phyloP scores from a whole-genome alignment of 2,797 vertebrate genomes.

The Molossus alvarezi region DNA sequence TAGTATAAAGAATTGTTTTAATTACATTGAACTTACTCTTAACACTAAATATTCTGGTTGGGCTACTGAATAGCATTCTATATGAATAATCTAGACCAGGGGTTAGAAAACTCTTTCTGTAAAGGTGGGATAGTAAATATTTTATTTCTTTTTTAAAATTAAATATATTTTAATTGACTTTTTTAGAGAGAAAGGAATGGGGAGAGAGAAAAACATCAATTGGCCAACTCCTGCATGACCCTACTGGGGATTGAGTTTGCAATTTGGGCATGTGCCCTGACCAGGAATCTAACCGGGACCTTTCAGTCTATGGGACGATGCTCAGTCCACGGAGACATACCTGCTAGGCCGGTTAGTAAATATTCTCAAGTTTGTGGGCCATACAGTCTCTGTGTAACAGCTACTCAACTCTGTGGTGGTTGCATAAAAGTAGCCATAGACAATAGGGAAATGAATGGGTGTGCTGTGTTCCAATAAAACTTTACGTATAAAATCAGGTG shows the following conservation, averaged over 20 bases:
- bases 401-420: background rate
- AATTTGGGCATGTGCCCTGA: too few relatives aligned
- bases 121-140: background rate
- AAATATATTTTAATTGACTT: too few relatives aligned
- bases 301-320: too few relatives aligned
- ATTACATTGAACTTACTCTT: background rate
- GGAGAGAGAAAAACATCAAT: too few relatives aligned
- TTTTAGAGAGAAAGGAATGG: too few relatives aligned
- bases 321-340: too few relatives aligned
- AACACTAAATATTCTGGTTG: background rate
- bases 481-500: conserved; percentile 48
- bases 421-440: background rate
- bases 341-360: background rate
- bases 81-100: background rate
- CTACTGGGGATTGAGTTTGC: too few relatives aligned
- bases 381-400: background rate
- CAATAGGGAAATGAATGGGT: conserved; percentile 1
- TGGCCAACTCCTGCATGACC: too few relatives aligned
- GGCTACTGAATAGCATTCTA: background rate
- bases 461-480: background rate
- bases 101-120: background rate
- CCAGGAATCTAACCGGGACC: too few relatives aligned
- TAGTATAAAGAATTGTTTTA: background rate
- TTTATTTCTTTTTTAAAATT: too few relatives aligned
- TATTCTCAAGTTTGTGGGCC: conserved; percentile 10